phyloP scores from a whole-genome alignment of 1,140 invertebrate species.

The Centruroides vittatus region DNA sequence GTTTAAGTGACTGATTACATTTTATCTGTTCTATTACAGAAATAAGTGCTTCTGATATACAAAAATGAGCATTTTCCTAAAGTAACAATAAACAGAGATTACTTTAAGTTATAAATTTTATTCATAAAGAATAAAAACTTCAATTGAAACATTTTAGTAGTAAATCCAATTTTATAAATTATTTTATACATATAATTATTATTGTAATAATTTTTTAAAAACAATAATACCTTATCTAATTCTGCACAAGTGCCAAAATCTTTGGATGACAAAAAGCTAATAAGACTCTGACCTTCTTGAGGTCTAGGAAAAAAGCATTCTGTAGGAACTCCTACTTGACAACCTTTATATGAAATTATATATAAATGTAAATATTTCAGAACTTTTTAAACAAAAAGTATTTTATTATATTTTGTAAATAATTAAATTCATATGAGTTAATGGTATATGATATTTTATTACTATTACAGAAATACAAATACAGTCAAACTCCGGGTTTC shows the following conservation, averaged over 20 bases:
- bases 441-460: too few relatives aligned
- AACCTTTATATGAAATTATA: not conserved
- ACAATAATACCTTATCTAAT: slow-evolving; percentile 42
- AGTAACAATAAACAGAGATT: not conserved
- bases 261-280: slow-evolving; percentile 54
- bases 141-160: too few relatives aligned
- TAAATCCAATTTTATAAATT: too few relatives aligned
- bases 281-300: slow-evolving; percentile 53
- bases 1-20: slow-evolving; percentile 30
- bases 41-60: slow-evolving; percentile 67
- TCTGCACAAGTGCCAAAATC: slow-evolving; percentile 58
- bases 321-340: slow-evolving; percentile 8
- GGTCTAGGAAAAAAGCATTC: slow-evolving; percentile 42
- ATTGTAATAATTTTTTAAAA: slow-evolving; percentile 40
- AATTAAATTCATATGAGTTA: too few relatives aligned
- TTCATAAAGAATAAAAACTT: too few relatives aligned
- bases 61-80: slow-evolving; percentile 71
- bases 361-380: not conserved
- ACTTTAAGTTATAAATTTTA: too few relatives aligned
- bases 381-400: not conserved
- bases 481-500: too few relatives aligned
- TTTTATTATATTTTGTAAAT: too few relatives aligned
- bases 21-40: slow-evolving; percentile 54
- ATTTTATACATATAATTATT: too few relatives aligned
- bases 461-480: too few relatives aligned